Conservation (phyloP, 1,140 invertebrate species). For the Drosophila burlai region DNA sequence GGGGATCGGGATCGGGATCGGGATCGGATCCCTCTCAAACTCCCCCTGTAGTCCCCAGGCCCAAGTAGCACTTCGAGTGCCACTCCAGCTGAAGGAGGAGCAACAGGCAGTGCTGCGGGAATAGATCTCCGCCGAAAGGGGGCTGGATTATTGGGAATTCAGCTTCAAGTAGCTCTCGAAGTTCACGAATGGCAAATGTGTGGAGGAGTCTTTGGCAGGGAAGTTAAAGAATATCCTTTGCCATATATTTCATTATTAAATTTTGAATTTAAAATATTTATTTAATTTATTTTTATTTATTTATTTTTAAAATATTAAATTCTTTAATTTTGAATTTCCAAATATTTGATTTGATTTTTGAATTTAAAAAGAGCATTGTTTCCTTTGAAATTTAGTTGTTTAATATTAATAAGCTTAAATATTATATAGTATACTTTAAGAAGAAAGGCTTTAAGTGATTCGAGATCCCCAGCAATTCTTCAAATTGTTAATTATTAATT, state of each 20-base stretch:
- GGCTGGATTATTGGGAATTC: constrained; percentile 17
- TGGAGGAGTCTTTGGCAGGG: too few species aligned
- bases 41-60: constrained; percentile 38
- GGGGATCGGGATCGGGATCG: not conserved
- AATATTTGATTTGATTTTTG: not conserved
- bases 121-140: constrained; percentile 21
- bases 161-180: constrained; percentile 9
- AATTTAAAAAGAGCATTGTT: not conserved
- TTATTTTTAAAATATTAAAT: not conserved
- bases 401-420: too few species aligned
- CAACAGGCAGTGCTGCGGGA: not conserved
- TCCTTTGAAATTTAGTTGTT: not conserved
- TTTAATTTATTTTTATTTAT: not conserved
- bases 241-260: not conserved
- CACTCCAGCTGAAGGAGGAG: constrained; percentile 62
- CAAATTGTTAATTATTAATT: too few species aligned
- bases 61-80: constrained; percentile 76
- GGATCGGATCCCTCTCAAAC: too few species aligned
- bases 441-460: too few species aligned
- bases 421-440: not conserved
- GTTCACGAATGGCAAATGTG: not conserved
- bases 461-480: too few species aligned
- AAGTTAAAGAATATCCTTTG: not conserved
- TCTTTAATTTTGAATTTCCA: not conserved
- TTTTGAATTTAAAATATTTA: not conserved